Base-by-base conservation (phyloP, 2,113 vertebrate genomes). In the Carassius gibelio region DNA sequence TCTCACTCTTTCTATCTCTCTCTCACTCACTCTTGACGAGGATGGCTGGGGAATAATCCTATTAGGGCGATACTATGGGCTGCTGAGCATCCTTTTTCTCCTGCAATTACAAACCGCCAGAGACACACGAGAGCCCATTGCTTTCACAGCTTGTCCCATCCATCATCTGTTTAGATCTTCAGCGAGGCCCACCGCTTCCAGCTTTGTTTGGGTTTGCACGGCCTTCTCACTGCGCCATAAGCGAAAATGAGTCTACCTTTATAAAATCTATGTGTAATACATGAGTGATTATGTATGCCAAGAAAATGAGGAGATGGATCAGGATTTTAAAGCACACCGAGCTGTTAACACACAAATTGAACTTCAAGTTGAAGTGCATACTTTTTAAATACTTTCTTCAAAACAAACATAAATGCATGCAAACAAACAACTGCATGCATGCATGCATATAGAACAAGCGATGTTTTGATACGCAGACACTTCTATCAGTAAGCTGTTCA, bases 81-180 rank as follows among this genome's bases (percentile, higher is more conserved):
- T 93, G 95, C 95, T 95, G 95, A 96, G 95, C 95, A 96, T 96
- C 94, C 95, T 97, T 95, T 96, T 94, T 94, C 93, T 95, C 93
- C 93, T 96, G 95, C 96, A 97, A 97, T 98, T 97, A 97, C 93
- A 95, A 96, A 97, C 95, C 95, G 95, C 96, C 94, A 90, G 93
- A 95, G 93, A 94, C 94, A 95, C 94, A 92, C 95, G 95, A 94
- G 93, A 92, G 93, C 92, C 93, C 93, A 95, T 95, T 97, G 95
- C 87, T 94, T 96, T 96, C 95, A 94, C 94, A 93, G 93, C 89
- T 92, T 89, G 93, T 92, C 91, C 96, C 93, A 96, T 96, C 94
- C 96, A 96, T 95, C 95, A 96, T 95, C 94, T 93, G 94, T 95
- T 95, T 94, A 94, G 93, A 94, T 96, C 96, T 94, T 95, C 95